phyloP scores from a whole-genome alignment of 2,797 vertebrate species.

The Myotis findleyi region DNA sequence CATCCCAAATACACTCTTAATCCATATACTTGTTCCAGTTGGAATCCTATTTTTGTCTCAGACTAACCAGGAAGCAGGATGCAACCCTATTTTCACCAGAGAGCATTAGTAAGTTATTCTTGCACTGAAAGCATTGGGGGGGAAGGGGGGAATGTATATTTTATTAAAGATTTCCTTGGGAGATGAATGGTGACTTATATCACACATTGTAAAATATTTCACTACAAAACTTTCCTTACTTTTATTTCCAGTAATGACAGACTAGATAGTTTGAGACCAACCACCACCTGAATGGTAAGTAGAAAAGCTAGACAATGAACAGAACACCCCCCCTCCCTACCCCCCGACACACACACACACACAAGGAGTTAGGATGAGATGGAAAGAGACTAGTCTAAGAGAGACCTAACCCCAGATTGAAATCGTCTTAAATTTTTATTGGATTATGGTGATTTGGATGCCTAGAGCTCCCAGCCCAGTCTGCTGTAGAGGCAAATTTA shows the following conservation, averaged over 20 bases:
- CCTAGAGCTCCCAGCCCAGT: not conserved
- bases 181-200: not conserved
- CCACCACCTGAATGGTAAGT: not conserved
- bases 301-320: not conserved
- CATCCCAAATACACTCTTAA: not conserved
- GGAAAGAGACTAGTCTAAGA: not conserved
- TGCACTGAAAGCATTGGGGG: not conserved
- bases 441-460: slow-evolving; percentile 32
- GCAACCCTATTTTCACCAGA: not conserved
- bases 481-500: not conserved
- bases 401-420: not conserved
- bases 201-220: not conserved
- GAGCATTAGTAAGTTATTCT: not conserved
- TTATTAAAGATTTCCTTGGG: not conserved
- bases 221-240: not conserved
- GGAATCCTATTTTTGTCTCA: slow-evolving; percentile 6
- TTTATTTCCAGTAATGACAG: not conserved
- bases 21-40: not conserved
- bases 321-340: too few species aligned
- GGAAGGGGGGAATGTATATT: not conserved
- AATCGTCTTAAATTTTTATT: slow-evolving; percentile 18
- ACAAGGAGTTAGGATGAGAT: not conserved
- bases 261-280: not conserved
- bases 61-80: not conserved
- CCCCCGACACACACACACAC: too few species aligned